These are phyloP conservation scores for Solenodon paradoxus DNA, from an alignment of 2,113 vertebrate species.

Conservation along the genomic window DNA sequence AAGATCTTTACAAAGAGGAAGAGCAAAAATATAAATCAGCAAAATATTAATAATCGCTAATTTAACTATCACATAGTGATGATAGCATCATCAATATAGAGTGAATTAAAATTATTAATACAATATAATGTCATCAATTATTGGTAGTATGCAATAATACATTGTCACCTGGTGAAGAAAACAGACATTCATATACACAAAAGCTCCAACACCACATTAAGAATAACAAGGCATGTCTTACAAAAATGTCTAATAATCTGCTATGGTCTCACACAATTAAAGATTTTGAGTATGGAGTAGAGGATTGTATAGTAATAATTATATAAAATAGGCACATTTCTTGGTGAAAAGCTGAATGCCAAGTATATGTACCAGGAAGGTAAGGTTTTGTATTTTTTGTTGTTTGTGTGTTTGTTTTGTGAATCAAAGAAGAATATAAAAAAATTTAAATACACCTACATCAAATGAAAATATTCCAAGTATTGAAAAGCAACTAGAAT, in stretches of 20 bases:
- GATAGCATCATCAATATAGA: not conserved
- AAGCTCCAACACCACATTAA: not conserved
- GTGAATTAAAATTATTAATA: not conserved
- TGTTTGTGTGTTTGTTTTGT: too few species aligned
- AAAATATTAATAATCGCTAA: not conserved
- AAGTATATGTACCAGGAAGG: not conserved
- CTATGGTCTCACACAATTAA: not conserved
- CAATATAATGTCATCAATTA: not conserved
- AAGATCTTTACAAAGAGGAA: not conserved
- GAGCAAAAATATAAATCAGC: not conserved
- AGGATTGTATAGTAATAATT: not conserved
- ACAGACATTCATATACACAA: not conserved
- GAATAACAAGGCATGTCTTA: not conserved
- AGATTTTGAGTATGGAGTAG: not conserved
- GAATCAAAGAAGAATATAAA: slow-evolving; percentile 18
- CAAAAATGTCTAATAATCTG: not conserved
- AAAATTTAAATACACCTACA: not conserved
- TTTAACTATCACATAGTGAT: not conserved
- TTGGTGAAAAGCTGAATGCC: not conserved
- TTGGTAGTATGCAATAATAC: not conserved
- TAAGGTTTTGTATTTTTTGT: not conserved
- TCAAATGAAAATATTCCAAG: not conserved
- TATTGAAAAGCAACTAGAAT: not conserved
- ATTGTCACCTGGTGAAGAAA: not conserved
- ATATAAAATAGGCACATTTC: not conserved